These are phyloP conservation scores for Bombus vancouverensis DNA, from an alignment of 1,140 invertebrate genomes.

Conservation along the genomic window DNA sequence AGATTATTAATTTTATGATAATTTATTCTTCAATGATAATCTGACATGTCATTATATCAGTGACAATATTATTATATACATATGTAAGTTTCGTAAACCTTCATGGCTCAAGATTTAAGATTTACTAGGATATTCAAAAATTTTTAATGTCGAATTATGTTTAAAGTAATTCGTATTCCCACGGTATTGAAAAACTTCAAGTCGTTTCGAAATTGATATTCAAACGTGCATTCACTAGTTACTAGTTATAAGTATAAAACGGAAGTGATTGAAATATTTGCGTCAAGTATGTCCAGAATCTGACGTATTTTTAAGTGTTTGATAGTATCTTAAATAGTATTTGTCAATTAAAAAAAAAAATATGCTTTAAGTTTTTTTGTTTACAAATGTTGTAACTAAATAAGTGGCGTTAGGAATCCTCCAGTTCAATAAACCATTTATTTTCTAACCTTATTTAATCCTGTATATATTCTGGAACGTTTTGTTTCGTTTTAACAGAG, in stretches of 20 bases:
- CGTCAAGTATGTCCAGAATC: not conserved
- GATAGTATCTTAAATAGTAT: no score
- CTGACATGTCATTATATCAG: not conserved
- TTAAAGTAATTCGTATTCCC: not conserved
- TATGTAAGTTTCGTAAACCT: not conserved
- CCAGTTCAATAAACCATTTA: not conserved
- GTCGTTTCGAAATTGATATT: no score
- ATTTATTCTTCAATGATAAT: not conserved
- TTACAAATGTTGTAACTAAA: not conserved
- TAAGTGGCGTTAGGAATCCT: not conserved
- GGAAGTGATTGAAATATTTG: not conserved
- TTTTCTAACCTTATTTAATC: not conserved
- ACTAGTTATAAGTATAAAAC: no score
- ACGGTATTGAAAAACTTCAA: not conserved
- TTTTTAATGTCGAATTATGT: not conserved
- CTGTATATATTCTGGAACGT: no score
- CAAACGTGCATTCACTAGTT: no score
- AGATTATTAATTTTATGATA: conserved; percentile 57
- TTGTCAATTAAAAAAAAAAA: not conserved
- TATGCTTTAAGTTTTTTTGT: not conserved
- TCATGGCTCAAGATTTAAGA: not conserved
- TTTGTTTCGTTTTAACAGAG: not conserved
- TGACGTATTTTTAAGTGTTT: not conserved
- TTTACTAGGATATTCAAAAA: not conserved
- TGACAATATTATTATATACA: not conserved